These are phyloP conservation scores for Trilocha varians DNA, from an alignment of 2,888 invertebrate species.

Conservation along the genomic window DNA sequence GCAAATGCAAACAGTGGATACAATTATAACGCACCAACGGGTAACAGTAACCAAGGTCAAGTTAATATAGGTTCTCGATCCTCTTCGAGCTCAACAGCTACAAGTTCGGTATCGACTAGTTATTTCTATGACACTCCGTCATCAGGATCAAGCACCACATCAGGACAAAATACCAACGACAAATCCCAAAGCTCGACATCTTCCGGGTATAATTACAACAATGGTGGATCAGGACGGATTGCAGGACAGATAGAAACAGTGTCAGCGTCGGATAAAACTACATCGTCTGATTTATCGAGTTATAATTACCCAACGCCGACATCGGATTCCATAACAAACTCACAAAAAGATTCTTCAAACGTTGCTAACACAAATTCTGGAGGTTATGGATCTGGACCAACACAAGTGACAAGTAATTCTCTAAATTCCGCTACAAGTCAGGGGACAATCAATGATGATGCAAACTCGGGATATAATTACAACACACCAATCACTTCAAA, in stretches of 20 bases:
- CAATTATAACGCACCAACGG: slow-evolving; percentile 16
- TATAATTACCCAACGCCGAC: background rate
- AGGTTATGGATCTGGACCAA: background rate
- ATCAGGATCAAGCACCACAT: background rate
- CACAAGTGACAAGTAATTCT: background rate
- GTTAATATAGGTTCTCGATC: slow-evolving; percentile 1
- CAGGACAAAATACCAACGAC: background rate
- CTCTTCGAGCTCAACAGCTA: slow-evolving; percentile 8
- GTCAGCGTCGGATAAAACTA: background rate
- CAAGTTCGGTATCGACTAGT: slow-evolving; percentile 10
- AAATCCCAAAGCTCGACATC: background rate
- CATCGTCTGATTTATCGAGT: background rate
- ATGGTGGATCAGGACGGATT: background rate
- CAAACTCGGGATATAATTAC: background rate
- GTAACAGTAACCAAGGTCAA: background rate
- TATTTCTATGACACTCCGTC: slow-evolving; percentile 13
- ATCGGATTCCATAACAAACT: background rate
- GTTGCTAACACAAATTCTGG: background rate
- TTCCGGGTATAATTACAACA: background rate
- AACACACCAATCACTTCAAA: background rate
- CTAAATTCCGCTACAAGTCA: background rate
- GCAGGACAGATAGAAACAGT: background rate
- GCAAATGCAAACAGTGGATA: slow-evolving; percentile 19
- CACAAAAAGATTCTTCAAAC: background rate
- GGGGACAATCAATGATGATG: background rate